These are phyloP conservation scores for Myxocyprinus asiaticus DNA, from an alignment of 2,113 vertebrate species.

Conservation along the genomic window DNA sequence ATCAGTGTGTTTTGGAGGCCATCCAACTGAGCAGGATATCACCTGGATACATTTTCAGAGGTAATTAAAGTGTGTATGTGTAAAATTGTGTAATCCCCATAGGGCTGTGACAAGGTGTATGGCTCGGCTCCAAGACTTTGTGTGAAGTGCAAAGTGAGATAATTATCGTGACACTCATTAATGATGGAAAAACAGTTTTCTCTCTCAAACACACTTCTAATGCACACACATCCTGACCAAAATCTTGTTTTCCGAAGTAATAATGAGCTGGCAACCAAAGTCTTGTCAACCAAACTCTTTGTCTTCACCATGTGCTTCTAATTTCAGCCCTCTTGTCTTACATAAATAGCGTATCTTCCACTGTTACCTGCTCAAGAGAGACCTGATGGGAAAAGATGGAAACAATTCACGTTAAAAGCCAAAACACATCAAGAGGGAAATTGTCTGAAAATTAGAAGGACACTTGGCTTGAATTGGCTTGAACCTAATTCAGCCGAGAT, in stretches of 20 bases:
- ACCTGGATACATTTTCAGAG: too few relatives aligned
- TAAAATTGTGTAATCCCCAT: not conserved
- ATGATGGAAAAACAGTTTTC: conserved; percentile 3
- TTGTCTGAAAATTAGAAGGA: conserved; percentile 30
- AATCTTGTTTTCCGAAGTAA: conserved; percentile 7
- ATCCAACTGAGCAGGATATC: not conserved
- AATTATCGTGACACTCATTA: conserved; percentile 42
- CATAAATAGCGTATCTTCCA: conserved; percentile 3
- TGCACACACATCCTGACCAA: conserved; percentile 24
- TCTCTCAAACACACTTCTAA: conserved; percentile 7
- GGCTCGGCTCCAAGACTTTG: conserved; percentile 24
- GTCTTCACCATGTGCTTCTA: conserved; percentile 34
- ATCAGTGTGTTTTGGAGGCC: not conserved
- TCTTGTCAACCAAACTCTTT: conserved; percentile 22
- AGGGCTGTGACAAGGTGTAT: conserved; percentile 21
- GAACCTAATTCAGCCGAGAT: conserved; percentile 28
- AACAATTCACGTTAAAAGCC: conserved; percentile 9
- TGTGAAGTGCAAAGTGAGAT: conserved; percentile 38
- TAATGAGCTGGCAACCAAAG: conserved; percentile 42
- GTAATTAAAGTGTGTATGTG: not conserved
- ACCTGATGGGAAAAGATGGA: not conserved
- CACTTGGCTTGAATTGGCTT: conserved; percentile 38
- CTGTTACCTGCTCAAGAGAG: conserved; percentile 4
- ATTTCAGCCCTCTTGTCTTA: conserved; percentile 43
- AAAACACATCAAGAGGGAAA: not conserved